Evolutionary conservation across 2,797 vertebrate genomes (phyloP).

Genomic region (Microchirus variegatus): DNA sequence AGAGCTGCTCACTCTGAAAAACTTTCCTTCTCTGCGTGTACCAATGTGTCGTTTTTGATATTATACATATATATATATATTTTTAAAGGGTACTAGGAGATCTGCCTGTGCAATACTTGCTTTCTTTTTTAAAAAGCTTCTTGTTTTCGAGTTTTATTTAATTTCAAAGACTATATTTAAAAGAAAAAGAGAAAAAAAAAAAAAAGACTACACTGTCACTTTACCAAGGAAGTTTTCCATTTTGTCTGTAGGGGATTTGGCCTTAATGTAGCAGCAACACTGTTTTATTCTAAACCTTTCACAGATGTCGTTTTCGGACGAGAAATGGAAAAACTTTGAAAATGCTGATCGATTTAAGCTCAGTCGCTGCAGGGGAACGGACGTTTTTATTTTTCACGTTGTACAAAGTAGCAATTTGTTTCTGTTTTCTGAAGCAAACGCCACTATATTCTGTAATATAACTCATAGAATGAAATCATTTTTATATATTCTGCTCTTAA

Average conservation of each 20-base stretch:
- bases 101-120: conserved; percentile 92
- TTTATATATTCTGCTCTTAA: conserved; percentile 76
- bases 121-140: conserved; percentile 82
- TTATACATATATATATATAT: neutral
- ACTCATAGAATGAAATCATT: conserved; percentile 70
- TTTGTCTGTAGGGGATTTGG: conserved; percentile 85
- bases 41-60: conserved; percentile 71
- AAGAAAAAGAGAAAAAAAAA: neutral
- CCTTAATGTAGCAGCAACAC: conserved; percentile 98
- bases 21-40: conserved; percentile 73
- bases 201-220: conserved; percentile 88
- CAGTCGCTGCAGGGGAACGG: conserved; percentile 85
- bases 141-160: conserved; percentile 69
- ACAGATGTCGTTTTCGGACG: conserved; percentile 86
- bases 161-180: conserved; percentile 67
- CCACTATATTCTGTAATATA: conserved; percentile 85
- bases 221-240: conserved; percentile 89
- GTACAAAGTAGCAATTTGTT: conserved; percentile 91
- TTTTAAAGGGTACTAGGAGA: conserved; percentile 83
- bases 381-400: conserved; percentile 84
- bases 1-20: conserved; percentile 52
- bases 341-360: conserved; percentile 83
- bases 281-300: conserved; percentile 82
- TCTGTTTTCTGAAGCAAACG: conserved; percentile 94
- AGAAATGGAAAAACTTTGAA: conserved; percentile 81